These are phyloP conservation scores for Cariama cristata DNA, from an alignment of 2,113 vertebrate species.

Conservation along the genomic window DNA sequence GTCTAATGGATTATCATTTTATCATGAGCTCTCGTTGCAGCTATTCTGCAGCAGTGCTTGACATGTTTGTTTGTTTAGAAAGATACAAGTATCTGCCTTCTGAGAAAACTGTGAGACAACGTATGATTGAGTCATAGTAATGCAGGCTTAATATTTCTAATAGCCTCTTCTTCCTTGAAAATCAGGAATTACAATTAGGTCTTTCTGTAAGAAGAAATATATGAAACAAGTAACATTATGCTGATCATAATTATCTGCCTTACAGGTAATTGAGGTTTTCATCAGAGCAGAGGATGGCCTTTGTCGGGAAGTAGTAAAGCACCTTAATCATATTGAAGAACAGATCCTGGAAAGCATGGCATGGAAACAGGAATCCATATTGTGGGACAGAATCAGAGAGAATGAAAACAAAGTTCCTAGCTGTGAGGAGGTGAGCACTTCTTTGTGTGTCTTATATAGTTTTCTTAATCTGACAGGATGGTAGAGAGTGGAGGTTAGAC, in stretches of 20 bases:
- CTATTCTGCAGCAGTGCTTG: background rate
- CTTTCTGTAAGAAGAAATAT: background rate
- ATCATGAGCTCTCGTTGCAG: fast-evolving
- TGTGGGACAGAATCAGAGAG: slow-evolving; percentile 89
- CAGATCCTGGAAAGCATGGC: slow-evolving; percentile 93
- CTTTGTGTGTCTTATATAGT: fast-evolving
- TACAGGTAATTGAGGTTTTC: slow-evolving; percentile 93
- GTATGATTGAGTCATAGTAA: fast-evolving
- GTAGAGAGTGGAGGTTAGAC: background rate
- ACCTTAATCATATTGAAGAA: slow-evolving; percentile 93
- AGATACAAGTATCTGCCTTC: background rate
- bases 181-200: background rate
- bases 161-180: background rate
- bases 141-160: background rate
- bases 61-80: background rate
- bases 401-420: slow-evolving; percentile 84
- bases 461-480: background rate
- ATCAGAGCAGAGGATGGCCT: slow-evolving; percentile 92
- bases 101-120: background rate
- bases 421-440: slow-evolving; percentile 84
- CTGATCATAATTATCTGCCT: background rate
- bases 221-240: background rate
- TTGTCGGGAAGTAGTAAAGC: slow-evolving; percentile 92
- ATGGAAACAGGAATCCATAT: slow-evolving; percentile 85
- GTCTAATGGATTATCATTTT: background rate